Conservation (phyloP, 1,140 invertebrate genomes). For the Drosophila prosaltans region DNA sequence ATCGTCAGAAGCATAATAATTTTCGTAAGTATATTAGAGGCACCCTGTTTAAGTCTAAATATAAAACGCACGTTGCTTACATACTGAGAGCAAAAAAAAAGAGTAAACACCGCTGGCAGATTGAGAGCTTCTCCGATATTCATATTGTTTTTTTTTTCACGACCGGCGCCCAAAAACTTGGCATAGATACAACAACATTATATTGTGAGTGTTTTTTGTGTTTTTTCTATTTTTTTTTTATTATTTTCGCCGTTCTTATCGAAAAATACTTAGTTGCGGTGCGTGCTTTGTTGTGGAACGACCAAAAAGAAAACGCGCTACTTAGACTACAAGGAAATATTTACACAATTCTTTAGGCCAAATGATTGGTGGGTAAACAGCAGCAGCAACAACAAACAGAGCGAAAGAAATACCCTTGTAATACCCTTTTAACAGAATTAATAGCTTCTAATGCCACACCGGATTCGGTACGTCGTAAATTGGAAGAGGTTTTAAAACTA, state of each 20-base stretch:
- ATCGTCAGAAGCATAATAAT: slow-evolving; percentile 90
- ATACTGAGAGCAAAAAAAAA: slow-evolving; percentile 10
- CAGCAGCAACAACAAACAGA: neutral
- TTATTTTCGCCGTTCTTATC: slow-evolving; percentile 54
- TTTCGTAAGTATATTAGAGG: slow-evolving; percentile 88
- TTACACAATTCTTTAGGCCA: slow-evolving; percentile 51
- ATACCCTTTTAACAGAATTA: slow-evolving; percentile 55
- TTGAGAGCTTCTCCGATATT: slow-evolving; percentile 6
- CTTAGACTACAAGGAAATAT: slow-evolving; percentile 35
- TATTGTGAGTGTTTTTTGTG: neutral
- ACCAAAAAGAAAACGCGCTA: slow-evolving; percentile 32
- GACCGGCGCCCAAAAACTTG: slow-evolving; percentile 65
- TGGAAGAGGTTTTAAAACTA: slow-evolving; percentile 90
- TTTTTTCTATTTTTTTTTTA: slow-evolving; percentile 19
- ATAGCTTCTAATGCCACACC: slow-evolving; percentile 82
- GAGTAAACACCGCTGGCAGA: slow-evolving; percentile 30
- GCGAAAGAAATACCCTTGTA: neutral
- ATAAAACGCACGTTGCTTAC: slow-evolving; percentile 57
- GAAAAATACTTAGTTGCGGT: slow-evolving; percentile 63
- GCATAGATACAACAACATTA: slow-evolving; percentile 45
- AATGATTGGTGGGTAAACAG: slow-evolving; percentile 79
- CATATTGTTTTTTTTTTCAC: slow-evolving; percentile 49
- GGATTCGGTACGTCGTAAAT: slow-evolving; percentile 86
- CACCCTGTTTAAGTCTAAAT: slow-evolving; percentile 17
- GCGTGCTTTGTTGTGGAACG: slow-evolving; percentile 72